A percentile compares a stretch with the other conserved stretches of the same genome.
Evolutionary conservation across 2,888 invertebrate genomes (phyloP).

Genomic region (Antheraea assamensis): DNA sequence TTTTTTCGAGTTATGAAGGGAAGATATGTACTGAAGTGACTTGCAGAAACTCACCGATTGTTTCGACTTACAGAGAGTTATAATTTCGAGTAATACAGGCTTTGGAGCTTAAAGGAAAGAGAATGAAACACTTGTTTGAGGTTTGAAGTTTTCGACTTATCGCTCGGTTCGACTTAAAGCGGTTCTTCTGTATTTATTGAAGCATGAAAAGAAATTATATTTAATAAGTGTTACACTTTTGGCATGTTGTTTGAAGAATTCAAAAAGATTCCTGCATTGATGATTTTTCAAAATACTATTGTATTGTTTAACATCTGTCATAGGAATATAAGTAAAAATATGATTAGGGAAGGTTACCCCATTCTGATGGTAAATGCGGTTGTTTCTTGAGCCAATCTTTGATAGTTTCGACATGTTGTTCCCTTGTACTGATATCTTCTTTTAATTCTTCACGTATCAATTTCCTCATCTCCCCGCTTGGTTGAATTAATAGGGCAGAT

Average conservation of each 20-base stretch:
- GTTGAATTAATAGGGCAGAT: conserved; percentile 84
- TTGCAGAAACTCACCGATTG: too few relatives aligned
- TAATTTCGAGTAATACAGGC: too few relatives aligned
- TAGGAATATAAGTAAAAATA: neutral
- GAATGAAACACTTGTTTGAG: too few relatives aligned
- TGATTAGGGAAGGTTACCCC: conserved; percentile 58
- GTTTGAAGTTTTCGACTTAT: too few relatives aligned
- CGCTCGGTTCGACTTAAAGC: too few relatives aligned
- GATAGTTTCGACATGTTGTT: conserved; percentile 80
- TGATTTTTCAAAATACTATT: neutral
- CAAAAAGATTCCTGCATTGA: neutral
- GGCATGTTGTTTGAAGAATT: neutral
- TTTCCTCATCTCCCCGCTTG: conserved; percentile 85
- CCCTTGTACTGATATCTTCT: conserved; percentile 82
- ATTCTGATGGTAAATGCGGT: conserved; percentile 83
- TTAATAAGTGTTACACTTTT: too few relatives aligned
- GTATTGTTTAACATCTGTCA: neutral
- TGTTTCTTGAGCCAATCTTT: conserved; percentile 86
- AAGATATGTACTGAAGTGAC: too few relatives aligned
- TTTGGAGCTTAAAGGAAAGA: too few relatives aligned
- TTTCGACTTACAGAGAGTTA: too few relatives aligned
- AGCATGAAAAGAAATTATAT: too few relatives aligned
- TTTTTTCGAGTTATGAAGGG: too few relatives aligned
- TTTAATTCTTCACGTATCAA: conserved; percentile 86
- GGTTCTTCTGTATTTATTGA: too few relatives aligned